Evolutionary conservation across 2,888 invertebrate genomes (phyloP), one percentile per base, ranked within the genome.

Genomic region (Plutella xylostella): DNA sequence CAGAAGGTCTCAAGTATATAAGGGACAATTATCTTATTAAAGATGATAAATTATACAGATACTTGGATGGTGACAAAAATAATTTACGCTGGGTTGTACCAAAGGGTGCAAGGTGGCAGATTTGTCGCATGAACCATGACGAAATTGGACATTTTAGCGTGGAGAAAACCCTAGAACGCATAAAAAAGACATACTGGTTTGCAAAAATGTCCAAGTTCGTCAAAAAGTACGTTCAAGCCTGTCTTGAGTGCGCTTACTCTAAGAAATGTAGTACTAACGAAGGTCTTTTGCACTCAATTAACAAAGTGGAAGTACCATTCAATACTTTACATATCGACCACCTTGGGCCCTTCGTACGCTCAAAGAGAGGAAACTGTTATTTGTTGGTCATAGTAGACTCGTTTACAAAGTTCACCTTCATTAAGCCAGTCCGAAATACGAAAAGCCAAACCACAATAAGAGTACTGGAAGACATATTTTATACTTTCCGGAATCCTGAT

Each of bases 61-160:
- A 25, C 7, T 15, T 33, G 12, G 14, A 19, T 14, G 25, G 17
- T 2, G 30, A 12, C n/a, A 18, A 43, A 35, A 11, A 17, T 15
- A 35, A 28, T 28, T 28, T 34, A 22, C 47, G 55, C 18, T 70
- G 61, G 61, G 43, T 37, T 11, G 30, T 43, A n/a, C 43, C 43
- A 3, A 43, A 37, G 15, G 9, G 6, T 25, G 37, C 25, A 12
- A 15, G 35, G 2, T 43, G 35, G 43, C 6, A 43, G 7, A 37
- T 43, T 4, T 37, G 6, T 2, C 14, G 20, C 15, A 17, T 12
- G 9, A 12, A 22, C 15, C 39, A 39, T 15, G 39, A 39, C 14
- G n/a, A 21, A 5, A 25, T 25, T 11, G 43, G 43, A 3, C 43
- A 37, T 37, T 25, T 17, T 18, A 15, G 25, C 15, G 9, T 22